A percentile compares a stretch with the other conserved stretches of the same genome.
Evolutionary conservation across 1,140 invertebrate species (phyloP).

Genomic region (Eufriesea mexicana): DNA sequence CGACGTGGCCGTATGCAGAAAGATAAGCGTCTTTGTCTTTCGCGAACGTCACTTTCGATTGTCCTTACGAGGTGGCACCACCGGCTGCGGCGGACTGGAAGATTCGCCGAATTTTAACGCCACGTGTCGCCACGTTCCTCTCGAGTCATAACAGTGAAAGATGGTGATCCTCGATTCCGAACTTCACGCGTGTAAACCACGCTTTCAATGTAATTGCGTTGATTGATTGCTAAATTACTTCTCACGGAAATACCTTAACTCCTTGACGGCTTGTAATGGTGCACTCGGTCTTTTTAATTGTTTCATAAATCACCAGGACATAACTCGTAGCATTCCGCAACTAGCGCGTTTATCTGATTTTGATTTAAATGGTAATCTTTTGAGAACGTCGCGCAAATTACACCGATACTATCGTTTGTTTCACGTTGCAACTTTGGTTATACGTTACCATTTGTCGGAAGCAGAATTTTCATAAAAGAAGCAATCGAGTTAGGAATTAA

Average conservation of each 20-base stretch:
- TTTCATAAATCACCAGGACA: slow-evolving; percentile 27
- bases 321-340: neutral
- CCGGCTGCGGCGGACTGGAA: neutral
- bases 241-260: slow-evolving; percentile 29
- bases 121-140: neutral
- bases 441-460: no score
- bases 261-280: slow-evolving; percentile 8
- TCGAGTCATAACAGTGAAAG: neutral
- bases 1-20: slow-evolving; percentile 29
- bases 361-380: neutral
- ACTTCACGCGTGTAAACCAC: neutral
- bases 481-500: no score
- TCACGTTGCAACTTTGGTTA: neutral
- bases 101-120: neutral
- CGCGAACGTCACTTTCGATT: slow-evolving; percentile 23
- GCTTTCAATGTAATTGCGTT: neutral
- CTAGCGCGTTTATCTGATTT: neutral
- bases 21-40: slow-evolving; percentile 67
- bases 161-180: no score
- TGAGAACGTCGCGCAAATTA: neutral
- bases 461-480: no score
- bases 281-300: slow-evolving; percentile 38
- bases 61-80: no score
- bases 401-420: neutral
- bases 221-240: slow-evolving; percentile 1